Base-by-base conservation (phyloP, 92 coral and sea anemone genomes). In the Porites cylindrica region DNA sequence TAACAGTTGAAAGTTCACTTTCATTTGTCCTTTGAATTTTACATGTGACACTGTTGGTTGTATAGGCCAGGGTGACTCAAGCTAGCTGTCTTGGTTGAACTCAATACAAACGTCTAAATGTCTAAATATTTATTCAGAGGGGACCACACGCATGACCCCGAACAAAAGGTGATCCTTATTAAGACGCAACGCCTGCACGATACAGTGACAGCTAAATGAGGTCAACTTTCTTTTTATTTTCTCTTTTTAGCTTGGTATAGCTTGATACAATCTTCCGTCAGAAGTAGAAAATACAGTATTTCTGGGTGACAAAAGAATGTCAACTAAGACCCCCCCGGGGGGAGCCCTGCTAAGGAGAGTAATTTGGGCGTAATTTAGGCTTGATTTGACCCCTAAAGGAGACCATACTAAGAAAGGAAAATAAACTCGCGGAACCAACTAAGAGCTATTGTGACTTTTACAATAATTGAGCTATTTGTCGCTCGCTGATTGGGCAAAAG, bases 81-180 rank as follows among this genome's bases (percentile, higher is more conserved):
- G 51, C 58, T 20, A 13, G 77, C 50, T 58, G 5, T 32, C 60
- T 17, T 47, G 65, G 29, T 24, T 16, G 24, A 9, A 72, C 62
- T 59, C 64, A 56, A 62, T 51, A 20, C 51, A 20, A 83, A 72
- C 81, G 66, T 54, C 77, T 10, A 73, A 75, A 75, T 70, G 86
- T 82, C 86, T 72, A 73, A 78, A 21, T 78, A 51, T 73, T 73
- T 62, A 65, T 56, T 20, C 20, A 72, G 24, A 0, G 9, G 78
- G 26, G 87, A 83, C 87, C 87, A 73, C 87, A 71, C 87, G 81
- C 79, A 75, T 52, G 58, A 71, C 10, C 21, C 17, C 1, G 12
- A 76, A 74, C 79, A 66, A 83, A 82, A 64, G 72, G 20, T 23
- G 73, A 73, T 51, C 52, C 38, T 58, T 73, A 50, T 75, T 61